Conservation (phyloP, 1,140 invertebrate species). For the Drosophila trapezifrons region DNA sequence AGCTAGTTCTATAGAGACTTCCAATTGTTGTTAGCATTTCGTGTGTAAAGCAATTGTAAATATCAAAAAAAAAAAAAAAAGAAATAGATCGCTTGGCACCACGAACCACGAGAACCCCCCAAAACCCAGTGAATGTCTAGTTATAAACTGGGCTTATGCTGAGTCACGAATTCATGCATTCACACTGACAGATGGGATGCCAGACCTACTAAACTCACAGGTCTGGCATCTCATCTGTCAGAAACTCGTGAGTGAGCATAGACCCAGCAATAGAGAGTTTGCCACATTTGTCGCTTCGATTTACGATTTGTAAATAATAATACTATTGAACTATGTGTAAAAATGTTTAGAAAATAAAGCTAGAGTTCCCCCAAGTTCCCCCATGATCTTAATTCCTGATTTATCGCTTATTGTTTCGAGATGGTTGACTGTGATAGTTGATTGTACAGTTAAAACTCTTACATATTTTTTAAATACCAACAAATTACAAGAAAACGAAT, state of each 20-base stretch:
- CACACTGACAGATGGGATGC: too few relatives aligned
- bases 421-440: slow-evolving; percentile 84
- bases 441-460: slow-evolving; percentile 84
- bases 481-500: slow-evolving; percentile 38
- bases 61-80: slow-evolving; percentile 39
- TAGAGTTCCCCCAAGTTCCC: not conserved
- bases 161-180: too few relatives aligned
- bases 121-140: slow-evolving; percentile 38
- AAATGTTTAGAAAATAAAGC: slow-evolving; percentile 33
- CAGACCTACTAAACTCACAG: too few relatives aligned
- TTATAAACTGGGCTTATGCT: too few relatives aligned
- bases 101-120: not conserved
- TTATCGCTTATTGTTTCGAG: slow-evolving; percentile 66
- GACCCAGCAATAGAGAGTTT: too few relatives aligned
- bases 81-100: slow-evolving; percentile 11
- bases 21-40: slow-evolving; percentile 55
- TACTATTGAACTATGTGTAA: slow-evolving; percentile 33
- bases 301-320: slow-evolving; percentile 46
- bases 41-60: slow-evolving; percentile 59
- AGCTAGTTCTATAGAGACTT: slow-evolving; percentile 25
- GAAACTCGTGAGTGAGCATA: too few relatives aligned
- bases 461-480: slow-evolving; percentile 60
- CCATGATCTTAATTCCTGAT: slow-evolving; percentile 29
- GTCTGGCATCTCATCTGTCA: too few relatives aligned
- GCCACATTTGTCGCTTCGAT: slow-evolving; percentile 39